These are phyloP conservation scores for Chloromyia formosa DNA, from an alignment of 2,888 invertebrate genomes.

Conservation along the genomic window DNA sequence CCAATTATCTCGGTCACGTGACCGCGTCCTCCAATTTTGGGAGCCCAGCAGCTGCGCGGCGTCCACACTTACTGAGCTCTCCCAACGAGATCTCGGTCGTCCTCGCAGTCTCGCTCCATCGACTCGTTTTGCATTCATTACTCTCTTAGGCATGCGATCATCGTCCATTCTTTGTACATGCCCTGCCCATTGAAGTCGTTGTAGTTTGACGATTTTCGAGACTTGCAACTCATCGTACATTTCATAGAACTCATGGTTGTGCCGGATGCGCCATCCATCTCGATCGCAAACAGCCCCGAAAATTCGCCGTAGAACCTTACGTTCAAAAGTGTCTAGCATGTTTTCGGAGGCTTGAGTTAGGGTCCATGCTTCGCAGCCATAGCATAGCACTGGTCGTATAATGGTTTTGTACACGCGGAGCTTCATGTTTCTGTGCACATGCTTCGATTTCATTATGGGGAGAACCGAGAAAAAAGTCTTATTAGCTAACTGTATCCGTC, in stretches of 20 bases:
- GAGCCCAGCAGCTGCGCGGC: too few species aligned
- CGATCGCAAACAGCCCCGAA: not conserved
- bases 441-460: too few species aligned
- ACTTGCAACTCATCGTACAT: not conserved
- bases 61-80: too few species aligned
- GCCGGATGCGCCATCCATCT: not conserved
- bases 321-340: not conserved
- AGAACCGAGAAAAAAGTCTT: too few species aligned
- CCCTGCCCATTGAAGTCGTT: not conserved
- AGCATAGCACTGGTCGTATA: not conserved
- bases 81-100: too few species aligned
- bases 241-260: constrained; percentile 1
- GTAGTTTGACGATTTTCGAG: not conserved
- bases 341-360: not conserved
- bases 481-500: too few species aligned
- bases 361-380: not conserved
- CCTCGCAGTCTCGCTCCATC: too few species aligned
- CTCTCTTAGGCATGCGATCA: not conserved
- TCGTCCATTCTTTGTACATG: not conserved
- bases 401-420: not conserved
- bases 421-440: too few species aligned
- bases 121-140: not conserved
- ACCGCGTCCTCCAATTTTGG: too few species aligned
- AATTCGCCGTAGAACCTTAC: not conserved
- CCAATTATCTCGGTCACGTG: too few species aligned